Evolutionary conservation across 2,888 invertebrate genomes (phyloP).

Genomic region (Arenicola marina): DNA sequence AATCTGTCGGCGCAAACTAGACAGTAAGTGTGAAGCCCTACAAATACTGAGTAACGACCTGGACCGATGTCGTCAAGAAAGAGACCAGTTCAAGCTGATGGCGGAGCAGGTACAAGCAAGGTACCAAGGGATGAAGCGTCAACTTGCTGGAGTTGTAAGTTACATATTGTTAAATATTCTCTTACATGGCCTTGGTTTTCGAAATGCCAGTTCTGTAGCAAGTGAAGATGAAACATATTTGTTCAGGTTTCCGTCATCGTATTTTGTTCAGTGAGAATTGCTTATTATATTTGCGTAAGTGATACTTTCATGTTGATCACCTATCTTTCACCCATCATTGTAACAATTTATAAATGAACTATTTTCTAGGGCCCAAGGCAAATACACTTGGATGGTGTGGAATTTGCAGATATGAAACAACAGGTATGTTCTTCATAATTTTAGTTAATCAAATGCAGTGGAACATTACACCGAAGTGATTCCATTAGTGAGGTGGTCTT

Average conservation of each 20-base stretch:
- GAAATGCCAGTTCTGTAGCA: neutral
- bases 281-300: too few relatives aligned
- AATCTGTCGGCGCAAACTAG: slow-evolving; percentile 30
- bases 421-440: slow-evolving; percentile 26
- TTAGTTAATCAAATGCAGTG: too few relatives aligned
- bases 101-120: slow-evolving; percentile 74
- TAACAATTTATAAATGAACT: neutral
- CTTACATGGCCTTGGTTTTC: too few relatives aligned
- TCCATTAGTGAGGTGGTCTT: too few relatives aligned
- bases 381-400: slow-evolving; percentile 25
- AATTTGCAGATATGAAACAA: slow-evolving; percentile 28
- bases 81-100: slow-evolving; percentile 79
- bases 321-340: neutral
- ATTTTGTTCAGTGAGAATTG: too few relatives aligned
- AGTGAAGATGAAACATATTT: too few relatives aligned
- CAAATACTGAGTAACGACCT: slow-evolving; percentile 78
- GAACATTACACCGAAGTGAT: too few relatives aligned
- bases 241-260: too few relatives aligned
- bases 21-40: slow-evolving; percentile 79
- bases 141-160: slow-evolving; percentile 52
- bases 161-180: neutral
- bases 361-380: slow-evolving; percentile 23
- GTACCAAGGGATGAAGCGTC: slow-evolving; percentile 59
- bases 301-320: too few relatives aligned
- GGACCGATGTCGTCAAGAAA: slow-evolving; percentile 77